These are phyloP conservation scores for Yponomeuta plumbellus DNA, from an alignment of 2,888 invertebrate genomes.

Conservation along the genomic window DNA sequence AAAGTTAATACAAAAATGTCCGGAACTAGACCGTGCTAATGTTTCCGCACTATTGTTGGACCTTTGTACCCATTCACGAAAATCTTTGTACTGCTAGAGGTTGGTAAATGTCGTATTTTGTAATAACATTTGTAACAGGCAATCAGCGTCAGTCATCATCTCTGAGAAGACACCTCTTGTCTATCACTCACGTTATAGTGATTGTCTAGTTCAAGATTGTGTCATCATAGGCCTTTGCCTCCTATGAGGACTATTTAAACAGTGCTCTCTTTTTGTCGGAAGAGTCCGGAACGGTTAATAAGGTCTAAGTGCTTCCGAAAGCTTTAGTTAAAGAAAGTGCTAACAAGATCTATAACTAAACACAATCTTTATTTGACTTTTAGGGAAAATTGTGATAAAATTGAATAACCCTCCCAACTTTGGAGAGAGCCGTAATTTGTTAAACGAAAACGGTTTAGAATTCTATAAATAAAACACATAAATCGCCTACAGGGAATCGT, in stretches of 20 bases:
- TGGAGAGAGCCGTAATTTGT: background rate
- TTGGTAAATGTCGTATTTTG: conserved; percentile 1
- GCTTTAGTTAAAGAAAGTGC: too few species aligned
- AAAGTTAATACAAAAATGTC: conserved; percentile 26
- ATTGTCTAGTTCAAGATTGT: background rate
- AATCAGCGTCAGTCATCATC: conserved; percentile 1
- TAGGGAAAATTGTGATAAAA: background rate
- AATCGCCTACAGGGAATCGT: background rate
- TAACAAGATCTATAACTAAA: background rate
- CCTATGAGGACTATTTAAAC: too few species aligned
- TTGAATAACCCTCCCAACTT: background rate
- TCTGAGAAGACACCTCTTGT: background rate
- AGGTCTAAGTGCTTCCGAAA: too few species aligned
- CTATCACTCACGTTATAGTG: background rate
- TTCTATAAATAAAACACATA: conserved; percentile 4
- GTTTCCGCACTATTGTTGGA: conserved; percentile 40
- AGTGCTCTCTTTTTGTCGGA: too few species aligned
- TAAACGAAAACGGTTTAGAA: background rate
- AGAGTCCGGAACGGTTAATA: too few species aligned
- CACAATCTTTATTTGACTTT: background rate
- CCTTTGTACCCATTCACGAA: conserved; percentile 44
- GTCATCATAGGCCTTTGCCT: too few species aligned
- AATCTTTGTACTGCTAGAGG: background rate
- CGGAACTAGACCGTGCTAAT: conserved; percentile 38
- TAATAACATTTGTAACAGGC: conserved; percentile 12